Evolutionary conservation across 2,797 vertebrate genomes (phyloP), one percentile per base, ranked within the genome.

Genomic region (Leptoclinus maculatus): DNA sequence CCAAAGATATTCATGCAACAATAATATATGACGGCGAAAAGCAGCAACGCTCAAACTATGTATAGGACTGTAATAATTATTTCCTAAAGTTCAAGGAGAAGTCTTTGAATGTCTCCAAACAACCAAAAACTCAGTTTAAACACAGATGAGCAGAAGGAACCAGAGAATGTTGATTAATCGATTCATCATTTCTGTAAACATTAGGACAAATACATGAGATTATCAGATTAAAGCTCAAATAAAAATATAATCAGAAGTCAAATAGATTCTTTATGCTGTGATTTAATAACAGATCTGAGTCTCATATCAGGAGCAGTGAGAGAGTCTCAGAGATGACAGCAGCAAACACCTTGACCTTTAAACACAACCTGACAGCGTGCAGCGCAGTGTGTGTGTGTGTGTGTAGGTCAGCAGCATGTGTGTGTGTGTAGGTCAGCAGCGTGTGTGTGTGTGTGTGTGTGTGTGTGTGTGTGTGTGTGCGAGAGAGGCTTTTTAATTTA

Each of bases 261-360:
- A 58, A 12, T 58, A 2, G 17, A 58, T 58, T 11, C 23, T 13
- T 43, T 17, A 43, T 17, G 41, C 27, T 38, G 34, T 38, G 4
- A 23, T 41, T 25, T 39, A 41, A n/a, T 25, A 39, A 25, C 0
- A 39, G n/a, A 39, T 62, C n/a, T 6, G 60, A 32, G 62, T 45
- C 25, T 19, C 25, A 45, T 43, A 12, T 64, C 17, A 47, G 41
- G 25, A 65, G 25, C 41, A 65, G 62, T 45, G 60, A 43, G 60
- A 43, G 41, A 63, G 60, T 27, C 62, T 60, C 59, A 39, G 36
- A 16, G 36, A 39, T 1, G 34, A 59, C 32, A 59, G 32, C 60
- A 29, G 9, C 7, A 8, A 43, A 21, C 62, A 45, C 60, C 60
- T 9, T n/a, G 62, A 75, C 67, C 67, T 75, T 75, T 29, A 51